Conservation (phyloP, 2,888 invertebrate species). For the Alcis repandata region DNA sequence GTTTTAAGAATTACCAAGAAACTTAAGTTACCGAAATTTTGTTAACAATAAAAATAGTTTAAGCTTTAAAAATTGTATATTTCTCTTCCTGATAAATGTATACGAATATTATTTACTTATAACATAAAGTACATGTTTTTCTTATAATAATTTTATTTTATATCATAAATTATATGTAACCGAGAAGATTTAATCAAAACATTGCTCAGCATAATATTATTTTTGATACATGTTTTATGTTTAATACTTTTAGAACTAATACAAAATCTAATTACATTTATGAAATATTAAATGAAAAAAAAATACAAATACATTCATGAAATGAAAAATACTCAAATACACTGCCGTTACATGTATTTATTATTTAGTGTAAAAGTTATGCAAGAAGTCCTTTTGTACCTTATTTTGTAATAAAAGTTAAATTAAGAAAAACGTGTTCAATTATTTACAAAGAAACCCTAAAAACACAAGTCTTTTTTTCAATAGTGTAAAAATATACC, state of each 20-base stretch:
- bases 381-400: slow-evolving; percentile 75
- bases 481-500: no score
- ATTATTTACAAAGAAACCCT: no score
- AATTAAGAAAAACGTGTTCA: slow-evolving; percentile 9
- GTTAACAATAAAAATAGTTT: slow-evolving; percentile 21
- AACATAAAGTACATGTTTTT: neutral
- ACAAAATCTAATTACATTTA: neutral
- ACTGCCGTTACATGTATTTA: slow-evolving; percentile 51
- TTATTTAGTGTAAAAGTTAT: slow-evolving; percentile 49
- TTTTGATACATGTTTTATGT: neutral
- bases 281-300: no score
- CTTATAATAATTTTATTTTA: neutral
- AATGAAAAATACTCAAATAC: slow-evolving; percentile 44
- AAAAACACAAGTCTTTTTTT: no score
- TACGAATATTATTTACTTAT: slow-evolving; percentile 15
- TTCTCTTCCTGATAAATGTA: slow-evolving; percentile 15
- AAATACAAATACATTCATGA: no score
- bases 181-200: neutral
- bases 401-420: slow-evolving; percentile 68
- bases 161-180: neutral
- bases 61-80: neutral
- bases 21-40: slow-evolving; percentile 32
- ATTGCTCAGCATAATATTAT: neutral
- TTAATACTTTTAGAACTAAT: neutral
- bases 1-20: slow-evolving; percentile 17